Percentiles rank a stretch among this genome's conserved stretches.
Conservation (phyloP, 2,797 vertebrate genomes). For the Gadopsis marmoratus region DNA sequence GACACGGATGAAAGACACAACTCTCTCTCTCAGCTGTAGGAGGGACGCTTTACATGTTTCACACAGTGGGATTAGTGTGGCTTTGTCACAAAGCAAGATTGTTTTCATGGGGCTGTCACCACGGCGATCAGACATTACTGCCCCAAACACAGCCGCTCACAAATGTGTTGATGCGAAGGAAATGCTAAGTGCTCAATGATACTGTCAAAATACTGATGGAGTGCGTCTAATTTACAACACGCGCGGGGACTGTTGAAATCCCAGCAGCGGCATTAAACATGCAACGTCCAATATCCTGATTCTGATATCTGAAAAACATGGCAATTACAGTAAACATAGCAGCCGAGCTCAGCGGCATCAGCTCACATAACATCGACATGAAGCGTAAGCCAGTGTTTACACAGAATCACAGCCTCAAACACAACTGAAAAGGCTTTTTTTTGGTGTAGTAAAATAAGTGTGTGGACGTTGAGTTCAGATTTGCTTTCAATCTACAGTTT, state of each 20-base stretch:
- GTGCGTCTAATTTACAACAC: conserved; percentile 34
- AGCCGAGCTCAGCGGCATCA: neutral
- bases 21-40: conserved; percentile 75
- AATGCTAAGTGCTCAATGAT: conserved; percentile 21
- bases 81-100: conserved; percentile 84
- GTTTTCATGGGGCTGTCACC: conserved; percentile 75
- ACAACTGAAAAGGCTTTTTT: neutral
- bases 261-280: conserved; percentile 1
- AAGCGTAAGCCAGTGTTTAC: neutral
- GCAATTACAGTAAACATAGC: conserved; percentile 20
- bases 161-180: conserved; percentile 5
- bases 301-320: conserved; percentile 21
- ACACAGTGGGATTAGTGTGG: conserved; percentile 85
- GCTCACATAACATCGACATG: conserved; percentile 6
- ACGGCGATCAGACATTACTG: conserved; percentile 58
- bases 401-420: neutral
- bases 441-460: neutral
- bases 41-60: conserved; percentile 83
- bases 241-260: conserved; percentile 15
- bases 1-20: conserved; percentile 68
- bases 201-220: conserved; percentile 38
- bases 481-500: no score
- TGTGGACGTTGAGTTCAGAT: neutral
- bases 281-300: conserved; percentile 5
- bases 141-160: conserved; percentile 43